A percentile compares a stretch with the other conserved stretches of the same genome.
These are phyloP conservation scores for Austrolebias charrua DNA, from an alignment of 2,797 vertebrate genomes.

Conservation along the genomic window DNA sequence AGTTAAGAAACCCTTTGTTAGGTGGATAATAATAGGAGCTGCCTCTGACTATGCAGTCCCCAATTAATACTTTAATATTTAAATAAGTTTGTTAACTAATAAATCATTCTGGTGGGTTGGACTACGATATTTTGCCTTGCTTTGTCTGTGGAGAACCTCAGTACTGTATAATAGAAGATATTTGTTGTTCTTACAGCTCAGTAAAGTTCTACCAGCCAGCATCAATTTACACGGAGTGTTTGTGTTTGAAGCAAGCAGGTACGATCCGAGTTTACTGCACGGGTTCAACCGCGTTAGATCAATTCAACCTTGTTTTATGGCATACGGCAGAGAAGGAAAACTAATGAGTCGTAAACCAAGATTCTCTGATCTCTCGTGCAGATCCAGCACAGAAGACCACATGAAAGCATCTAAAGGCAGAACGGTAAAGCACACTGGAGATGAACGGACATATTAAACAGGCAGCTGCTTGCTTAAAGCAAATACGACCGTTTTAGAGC, in stretches of 20 bases:
- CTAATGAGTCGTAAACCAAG: background rate
- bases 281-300: background rate
- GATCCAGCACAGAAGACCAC: slow-evolving; percentile 11
- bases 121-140: background rate
- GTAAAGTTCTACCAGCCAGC: background rate
- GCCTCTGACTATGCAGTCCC: too few relatives aligned
- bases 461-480: background rate
- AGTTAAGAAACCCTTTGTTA: too few relatives aligned
- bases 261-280: slow-evolving; percentile 7
- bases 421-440: slow-evolving; percentile 31
- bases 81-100: background rate
- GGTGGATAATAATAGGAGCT: too few relatives aligned
- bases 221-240: slow-evolving; percentile 61
- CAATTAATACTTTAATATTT: too few relatives aligned
- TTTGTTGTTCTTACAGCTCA: slow-evolving; percentile 65
- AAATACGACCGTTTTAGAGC: background rate
- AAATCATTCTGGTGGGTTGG: background rate
- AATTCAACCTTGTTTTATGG: slow-evolving; percentile 15
- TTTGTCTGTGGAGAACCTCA: slow-evolving; percentile 6
- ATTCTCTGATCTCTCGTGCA: slow-evolving; percentile 36
- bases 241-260: slow-evolving; percentile 64
- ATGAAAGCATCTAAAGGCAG: background rate
- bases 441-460: background rate
- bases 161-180: slow-evolving; percentile 12
- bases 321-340: background rate